A percentile compares a stretch with the other conserved stretches of the same genome.
Evolutionary conservation across 2,113 vertebrate species (phyloP).

Genomic region (Protomyctophum bolini): DNA sequence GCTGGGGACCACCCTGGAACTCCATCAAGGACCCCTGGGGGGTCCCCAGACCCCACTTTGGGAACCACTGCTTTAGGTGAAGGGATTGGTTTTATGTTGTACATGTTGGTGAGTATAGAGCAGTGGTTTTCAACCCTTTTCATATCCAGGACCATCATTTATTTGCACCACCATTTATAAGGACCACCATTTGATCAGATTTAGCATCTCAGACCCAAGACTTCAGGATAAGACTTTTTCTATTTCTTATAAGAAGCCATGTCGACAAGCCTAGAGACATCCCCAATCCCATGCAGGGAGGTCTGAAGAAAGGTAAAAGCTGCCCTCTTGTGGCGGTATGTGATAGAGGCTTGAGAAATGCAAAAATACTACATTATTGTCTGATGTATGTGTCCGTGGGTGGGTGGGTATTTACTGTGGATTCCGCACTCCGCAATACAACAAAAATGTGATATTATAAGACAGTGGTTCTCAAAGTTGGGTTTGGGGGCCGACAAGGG

Average conservation of each 20-base stretch:
- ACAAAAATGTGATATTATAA: background rate
- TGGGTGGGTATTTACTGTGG: background rate
- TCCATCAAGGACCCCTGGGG: no score
- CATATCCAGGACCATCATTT: background rate
- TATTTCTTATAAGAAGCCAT: conserved; percentile 9
- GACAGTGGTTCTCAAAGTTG: no score
- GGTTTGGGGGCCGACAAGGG: no score
- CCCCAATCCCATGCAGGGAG: background rate
- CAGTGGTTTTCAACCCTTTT: no score
- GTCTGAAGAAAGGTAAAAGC: conserved; percentile 55
- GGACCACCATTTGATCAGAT: no score
- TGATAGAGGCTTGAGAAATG: background rate
- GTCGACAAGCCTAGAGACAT: conserved; percentile 37
- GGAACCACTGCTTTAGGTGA: no score
- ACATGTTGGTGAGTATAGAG: no score
- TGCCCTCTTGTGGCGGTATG: conserved; percentile 72
- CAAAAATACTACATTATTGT: background rate
- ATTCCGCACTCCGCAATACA: background rate
- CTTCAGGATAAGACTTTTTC: no score
- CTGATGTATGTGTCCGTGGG: background rate
- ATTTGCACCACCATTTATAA: background rate
- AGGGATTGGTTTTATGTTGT: no score
- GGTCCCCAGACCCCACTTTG: no score
- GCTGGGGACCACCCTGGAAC: no score
- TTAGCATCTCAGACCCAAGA: no score